These are phyloP conservation scores for Sesia apiformis DNA, from an alignment of 2,888 invertebrate species.

Conservation along the genomic window DNA sequence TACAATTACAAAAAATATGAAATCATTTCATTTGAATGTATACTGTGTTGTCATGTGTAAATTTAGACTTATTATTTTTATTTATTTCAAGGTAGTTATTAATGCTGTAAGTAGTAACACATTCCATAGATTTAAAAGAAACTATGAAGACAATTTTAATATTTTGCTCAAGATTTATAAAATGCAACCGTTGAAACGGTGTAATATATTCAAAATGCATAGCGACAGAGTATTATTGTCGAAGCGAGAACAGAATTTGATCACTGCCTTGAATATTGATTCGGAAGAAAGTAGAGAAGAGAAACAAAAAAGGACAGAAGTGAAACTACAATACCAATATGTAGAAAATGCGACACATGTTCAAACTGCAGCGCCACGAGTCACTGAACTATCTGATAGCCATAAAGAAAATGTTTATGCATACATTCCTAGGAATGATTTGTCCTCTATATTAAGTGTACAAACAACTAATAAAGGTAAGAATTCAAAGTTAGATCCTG, in stretches of 20 bases:
- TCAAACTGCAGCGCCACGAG: not conserved
- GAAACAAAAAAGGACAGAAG: slow-evolving; percentile 17
- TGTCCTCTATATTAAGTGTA: too few relatives aligned
- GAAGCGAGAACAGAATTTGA: slow-evolving; percentile 15
- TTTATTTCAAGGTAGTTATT: not conserved
- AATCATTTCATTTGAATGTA: too few relatives aligned
- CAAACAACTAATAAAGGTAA: too few relatives aligned
- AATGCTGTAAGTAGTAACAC: not conserved
- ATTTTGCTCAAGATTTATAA: slow-evolving; percentile 44
- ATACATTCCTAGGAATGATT: too few relatives aligned
- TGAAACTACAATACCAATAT: slow-evolving; percentile 19
- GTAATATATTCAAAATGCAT: slow-evolving; percentile 40
- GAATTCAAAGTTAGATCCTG: too few relatives aligned
- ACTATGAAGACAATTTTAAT: slow-evolving; percentile 34
- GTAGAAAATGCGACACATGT: slow-evolving; percentile 28
- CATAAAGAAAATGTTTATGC: too few relatives aligned
- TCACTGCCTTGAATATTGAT: slow-evolving; percentile 28
- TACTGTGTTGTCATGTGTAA: not conserved
- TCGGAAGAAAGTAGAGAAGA: slow-evolving; percentile 34
- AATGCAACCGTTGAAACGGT: slow-evolving; percentile 44
- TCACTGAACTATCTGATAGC: too few relatives aligned
- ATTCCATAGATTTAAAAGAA: slow-evolving; percentile 11
- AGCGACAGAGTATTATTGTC: slow-evolving; percentile 32
- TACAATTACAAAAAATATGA: too few relatives aligned
- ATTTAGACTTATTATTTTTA: not conserved